A percentile compares a stretch with the other conserved stretches of the same genome.
Conservation (phyloP, 1,140 invertebrate genomes). For the Mamestra configurata region DNA sequence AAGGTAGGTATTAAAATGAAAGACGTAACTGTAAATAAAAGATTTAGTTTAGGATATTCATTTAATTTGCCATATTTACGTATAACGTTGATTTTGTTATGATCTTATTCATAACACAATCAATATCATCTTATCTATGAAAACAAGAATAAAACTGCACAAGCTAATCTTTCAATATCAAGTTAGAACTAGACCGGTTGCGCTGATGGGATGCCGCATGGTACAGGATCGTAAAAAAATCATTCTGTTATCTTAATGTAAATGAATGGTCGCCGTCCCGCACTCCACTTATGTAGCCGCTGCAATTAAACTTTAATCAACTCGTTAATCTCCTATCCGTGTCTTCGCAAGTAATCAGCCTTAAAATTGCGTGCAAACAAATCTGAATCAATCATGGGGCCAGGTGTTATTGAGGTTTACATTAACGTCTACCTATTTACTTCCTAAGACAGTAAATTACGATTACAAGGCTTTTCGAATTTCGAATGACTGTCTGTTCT, state of each 20-base stretch:
- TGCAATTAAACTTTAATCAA: conserved; percentile 51
- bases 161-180: conserved; percentile 10
- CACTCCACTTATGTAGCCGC: conserved; percentile 34
- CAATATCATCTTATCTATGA: not conserved
- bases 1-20: too few relatives aligned
- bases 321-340: conserved; percentile 51
- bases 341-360: conserved; percentile 41
- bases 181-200: conserved; percentile 15
- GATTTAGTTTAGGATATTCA: too few relatives aligned
- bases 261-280: conserved; percentile 28
- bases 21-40: too few relatives aligned
- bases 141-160: conserved; percentile 10
- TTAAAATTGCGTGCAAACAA: conserved; percentile 51
- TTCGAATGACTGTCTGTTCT: not conserved
- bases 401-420: conserved; percentile 30
- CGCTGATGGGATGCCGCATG: conserved; percentile 14
- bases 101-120: not conserved
- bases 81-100: not conserved
- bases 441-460: not conserved
- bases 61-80: not conserved
- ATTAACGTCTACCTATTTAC: not conserved
- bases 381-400: conserved; percentile 41
- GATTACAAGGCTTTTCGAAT: not conserved
- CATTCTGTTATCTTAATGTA: conserved; percentile 44
- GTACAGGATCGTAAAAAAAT: conserved; percentile 40